Evolutionary conservation across 2,888 invertebrate species (phyloP), one percentile per base, ranked within the genome.

Genomic region (Pachymerium ferrugineum): DNA sequence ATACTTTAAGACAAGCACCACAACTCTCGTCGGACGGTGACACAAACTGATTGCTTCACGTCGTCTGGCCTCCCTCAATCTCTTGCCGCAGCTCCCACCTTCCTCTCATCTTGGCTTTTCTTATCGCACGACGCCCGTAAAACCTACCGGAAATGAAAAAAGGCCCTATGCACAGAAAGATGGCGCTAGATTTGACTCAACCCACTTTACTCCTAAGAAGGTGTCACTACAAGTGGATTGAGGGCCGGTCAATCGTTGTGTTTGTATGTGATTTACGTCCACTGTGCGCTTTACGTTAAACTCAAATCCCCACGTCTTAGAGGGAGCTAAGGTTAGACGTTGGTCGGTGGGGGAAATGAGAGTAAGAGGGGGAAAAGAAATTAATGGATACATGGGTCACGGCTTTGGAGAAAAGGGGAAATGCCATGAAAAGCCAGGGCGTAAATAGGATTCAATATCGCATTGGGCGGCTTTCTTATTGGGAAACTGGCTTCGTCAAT

Each of bases 1-100:
- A 62, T 62, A 62, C 62, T 62, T 62, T 62, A 62, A 62, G 62
- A 62, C 62, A 62, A 62, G 62, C 62, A 62, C 62, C 62, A 62
- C 62, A 62, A 62, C 62, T 62, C 62, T 62, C 62, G 12, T 62
- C 62, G 62, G 62, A 62, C 62, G 62, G 25, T 62, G 62, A 62
- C 62, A 62, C 62, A 62, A 62, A 62, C 62, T 62, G 62, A 62
- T 62, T 62, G 62, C 62, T 62, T 62, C 62, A 62, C 62, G 62
- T 62, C 62, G 62, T 25, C 62, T 62, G n/a, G 62, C 62, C 28
- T 22, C 62, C 62, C 28, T 62, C 62, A 62, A 62, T 62, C 62
- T 62, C 28, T 28, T 62, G 25, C 62, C 62, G n/a, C 25, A 62
- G 28, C 10, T n/a, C 54, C 62, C 62, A 25, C 62, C 62, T 62